Evolutionary conservation across 2,888 invertebrate species (phyloP).

Genomic region (Folsomia candida): DNA sequence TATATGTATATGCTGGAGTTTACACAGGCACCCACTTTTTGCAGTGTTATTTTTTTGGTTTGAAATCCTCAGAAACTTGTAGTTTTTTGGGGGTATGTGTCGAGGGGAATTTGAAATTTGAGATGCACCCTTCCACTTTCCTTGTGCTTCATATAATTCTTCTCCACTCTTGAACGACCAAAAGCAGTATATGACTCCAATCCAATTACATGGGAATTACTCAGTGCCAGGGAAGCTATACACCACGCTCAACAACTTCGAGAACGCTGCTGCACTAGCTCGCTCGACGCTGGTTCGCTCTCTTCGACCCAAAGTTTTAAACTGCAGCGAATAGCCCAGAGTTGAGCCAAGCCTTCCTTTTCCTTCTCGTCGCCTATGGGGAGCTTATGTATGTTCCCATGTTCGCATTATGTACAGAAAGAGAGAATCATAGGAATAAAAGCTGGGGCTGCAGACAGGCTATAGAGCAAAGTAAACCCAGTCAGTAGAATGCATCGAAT

Average conservation of each 20-base stretch:
- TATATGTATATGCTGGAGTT: too few species aligned
- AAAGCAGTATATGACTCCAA: too few species aligned
- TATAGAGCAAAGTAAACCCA: constrained; percentile 5
- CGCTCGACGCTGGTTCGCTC: background rate
- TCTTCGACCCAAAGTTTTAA: background rate
- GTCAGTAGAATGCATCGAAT: background rate
- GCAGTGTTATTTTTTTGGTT: too few species aligned
- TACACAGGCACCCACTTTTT: too few species aligned
- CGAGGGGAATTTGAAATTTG: background rate
- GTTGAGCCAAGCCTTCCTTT: background rate
- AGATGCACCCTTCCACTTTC: background rate
- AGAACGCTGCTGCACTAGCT: background rate
- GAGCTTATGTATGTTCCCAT: too few species aligned
- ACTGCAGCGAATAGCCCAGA: background rate
- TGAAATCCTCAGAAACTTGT: too few species aligned
- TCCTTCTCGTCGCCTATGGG: background rate
- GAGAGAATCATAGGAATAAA: background rate
- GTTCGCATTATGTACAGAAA: background rate
- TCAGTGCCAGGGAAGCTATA: constrained; percentile 27
- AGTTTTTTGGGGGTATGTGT: too few species aligned
- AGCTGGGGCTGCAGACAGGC: too few species aligned
- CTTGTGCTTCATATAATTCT: constrained; percentile 15
- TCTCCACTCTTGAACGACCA: constrained; percentile 5
- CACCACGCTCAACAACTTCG: background rate
- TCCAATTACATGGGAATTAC: constrained; percentile 19